Evolutionary conservation across 2,113 vertebrate genomes (phyloP).

Genomic region (Cyphomyrus plagiostoma): DNA sequence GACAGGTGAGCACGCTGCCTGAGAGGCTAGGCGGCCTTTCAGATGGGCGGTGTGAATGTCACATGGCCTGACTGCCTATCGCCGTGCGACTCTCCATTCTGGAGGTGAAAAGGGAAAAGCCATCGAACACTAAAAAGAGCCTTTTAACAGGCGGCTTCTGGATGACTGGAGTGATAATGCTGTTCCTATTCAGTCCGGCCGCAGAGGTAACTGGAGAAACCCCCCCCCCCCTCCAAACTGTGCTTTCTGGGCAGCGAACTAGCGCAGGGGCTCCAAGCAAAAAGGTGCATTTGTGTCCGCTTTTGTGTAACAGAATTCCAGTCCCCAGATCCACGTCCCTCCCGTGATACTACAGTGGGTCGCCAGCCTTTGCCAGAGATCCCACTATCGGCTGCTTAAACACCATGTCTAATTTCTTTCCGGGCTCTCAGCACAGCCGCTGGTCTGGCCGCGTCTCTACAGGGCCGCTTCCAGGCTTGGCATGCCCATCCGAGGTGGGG

Average conservation of each 20-base stretch:
- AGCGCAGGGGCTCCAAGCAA: background rate
- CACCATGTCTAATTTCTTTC: background rate
- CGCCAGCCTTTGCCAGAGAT: background rate
- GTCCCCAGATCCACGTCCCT: background rate
- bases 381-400: background rate
- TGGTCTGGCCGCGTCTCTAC: no score
- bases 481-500: background rate
- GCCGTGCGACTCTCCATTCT: background rate
- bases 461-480: background rate
- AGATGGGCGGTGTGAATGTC: background rate
- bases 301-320: slow-evolving; percentile 32
- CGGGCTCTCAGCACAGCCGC: background rate
- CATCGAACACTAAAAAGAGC: background rate
- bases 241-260: slow-evolving; percentile 22
- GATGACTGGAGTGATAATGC: slow-evolving; percentile 23
- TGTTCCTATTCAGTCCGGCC: slow-evolving; percentile 13
- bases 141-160: background rate
- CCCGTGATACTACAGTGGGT: background rate
- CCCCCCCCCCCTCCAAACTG: background rate
- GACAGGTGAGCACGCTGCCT: background rate
- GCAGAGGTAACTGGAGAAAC: slow-evolving; percentile 23
- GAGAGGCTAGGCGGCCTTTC: background rate
- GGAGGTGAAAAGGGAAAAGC: background rate
- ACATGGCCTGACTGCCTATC: background rate
- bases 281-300: slow-evolving; percentile 25